These are phyloP conservation scores for Anoplolepis gracilipes DNA, from an alignment of 1,140 invertebrate species.

Conservation along the genomic window DNA sequence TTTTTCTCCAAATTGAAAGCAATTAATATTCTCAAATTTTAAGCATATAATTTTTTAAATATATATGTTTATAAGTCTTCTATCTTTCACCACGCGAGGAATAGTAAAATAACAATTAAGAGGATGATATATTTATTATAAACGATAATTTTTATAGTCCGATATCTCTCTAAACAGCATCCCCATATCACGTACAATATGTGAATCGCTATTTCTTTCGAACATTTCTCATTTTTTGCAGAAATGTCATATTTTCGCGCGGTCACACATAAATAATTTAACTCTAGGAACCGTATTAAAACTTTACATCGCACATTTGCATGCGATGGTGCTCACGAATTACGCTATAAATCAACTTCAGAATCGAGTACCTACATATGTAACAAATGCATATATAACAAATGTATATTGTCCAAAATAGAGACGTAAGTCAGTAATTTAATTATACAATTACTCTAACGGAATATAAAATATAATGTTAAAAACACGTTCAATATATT, in stretches of 20 bases:
- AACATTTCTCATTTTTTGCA: conserved; percentile 34
- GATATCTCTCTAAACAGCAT: conserved; percentile 30
- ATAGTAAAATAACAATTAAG: conserved; percentile 19
- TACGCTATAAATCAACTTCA: conserved; percentile 38
- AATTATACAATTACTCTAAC: conserved; percentile 28
- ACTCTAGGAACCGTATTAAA: conserved; percentile 19
- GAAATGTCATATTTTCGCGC: conserved; percentile 9
- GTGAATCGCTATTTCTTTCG: neutral
- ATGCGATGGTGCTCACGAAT: conserved; percentile 6
- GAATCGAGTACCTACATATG: conserved; percentile 31
- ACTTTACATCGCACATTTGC: neutral
- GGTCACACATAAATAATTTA: conserved; percentile 4
- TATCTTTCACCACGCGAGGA: neutral
- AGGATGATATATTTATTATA: conserved; percentile 63
- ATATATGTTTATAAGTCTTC: neutral
- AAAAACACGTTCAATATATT: conserved; percentile 19
- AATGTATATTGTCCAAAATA: conserved; percentile 43
- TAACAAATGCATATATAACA: conserved; percentile 44
- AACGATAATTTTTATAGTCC: conserved; percentile 62
- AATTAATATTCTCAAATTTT: neutral
- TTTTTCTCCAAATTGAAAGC: neutral
- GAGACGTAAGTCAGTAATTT: conserved; percentile 3
- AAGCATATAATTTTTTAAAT: neutral
- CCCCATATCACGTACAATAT: neutral
- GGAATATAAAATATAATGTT: conserved; percentile 39